Conservation (phyloP, 2,888 invertebrate genomes). For the Dasypolia templi region DNA sequence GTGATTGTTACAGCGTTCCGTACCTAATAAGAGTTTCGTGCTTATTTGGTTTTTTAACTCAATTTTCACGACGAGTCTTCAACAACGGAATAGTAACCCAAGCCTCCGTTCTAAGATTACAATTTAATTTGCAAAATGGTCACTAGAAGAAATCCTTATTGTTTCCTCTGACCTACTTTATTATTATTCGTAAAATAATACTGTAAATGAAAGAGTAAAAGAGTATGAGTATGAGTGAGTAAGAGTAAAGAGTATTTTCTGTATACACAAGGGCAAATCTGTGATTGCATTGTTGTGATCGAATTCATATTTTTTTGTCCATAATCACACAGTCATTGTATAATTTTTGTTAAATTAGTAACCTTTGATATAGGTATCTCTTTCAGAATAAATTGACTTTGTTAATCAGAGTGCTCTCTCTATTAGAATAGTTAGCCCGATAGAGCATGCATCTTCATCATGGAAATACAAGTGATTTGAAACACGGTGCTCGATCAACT, state of each 20-base stretch:
- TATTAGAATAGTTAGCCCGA: background rate
- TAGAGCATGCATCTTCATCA: background rate
- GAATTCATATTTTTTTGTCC: background rate
- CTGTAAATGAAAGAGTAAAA: constrained; percentile 24
- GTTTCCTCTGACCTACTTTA: constrained; percentile 40
- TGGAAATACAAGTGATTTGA: too few relatives aligned
- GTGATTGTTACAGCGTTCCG: background rate
- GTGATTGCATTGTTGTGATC: background rate
- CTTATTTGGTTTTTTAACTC: background rate
- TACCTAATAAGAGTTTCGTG: background rate
- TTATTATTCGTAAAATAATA: constrained; percentile 35
- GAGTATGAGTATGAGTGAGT: too few relatives aligned
- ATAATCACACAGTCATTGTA: background rate
- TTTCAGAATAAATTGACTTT: background rate
- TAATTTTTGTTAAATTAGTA: too few relatives aligned
- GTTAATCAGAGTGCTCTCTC: too few relatives aligned
- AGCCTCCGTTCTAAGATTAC: constrained; percentile 39
- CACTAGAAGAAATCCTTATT: constrained; percentile 27
- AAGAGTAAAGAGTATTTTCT: constrained; percentile 3
- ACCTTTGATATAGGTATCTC: background rate
- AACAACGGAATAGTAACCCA: constrained; percentile 2
- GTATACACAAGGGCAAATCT: constrained; percentile 6
- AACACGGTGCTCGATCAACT: too few relatives aligned
- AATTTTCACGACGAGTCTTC: constrained; percentile 26
- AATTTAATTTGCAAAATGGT: constrained; percentile 55